These are phyloP conservation scores for Proisotoma minuta DNA, from an alignment of 2,888 invertebrate species.

Conservation along the genomic window DNA sequence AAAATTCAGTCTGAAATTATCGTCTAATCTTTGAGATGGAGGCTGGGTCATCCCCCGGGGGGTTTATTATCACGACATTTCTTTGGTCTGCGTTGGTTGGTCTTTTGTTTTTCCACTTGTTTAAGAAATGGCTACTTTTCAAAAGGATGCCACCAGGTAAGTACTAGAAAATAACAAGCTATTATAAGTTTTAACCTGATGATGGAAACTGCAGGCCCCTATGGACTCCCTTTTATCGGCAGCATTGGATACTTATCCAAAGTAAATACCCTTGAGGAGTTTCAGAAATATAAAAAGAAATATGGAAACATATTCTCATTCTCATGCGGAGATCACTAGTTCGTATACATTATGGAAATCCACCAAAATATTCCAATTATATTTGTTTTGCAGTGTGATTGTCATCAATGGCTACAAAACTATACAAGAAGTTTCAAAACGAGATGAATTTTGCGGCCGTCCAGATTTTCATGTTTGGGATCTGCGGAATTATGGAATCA, in stretches of 20 bases:
- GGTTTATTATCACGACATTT: no score
- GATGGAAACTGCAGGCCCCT: constrained; percentile 30
- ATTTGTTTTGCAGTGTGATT: constrained; percentile 28
- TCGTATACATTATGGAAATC: neutral
- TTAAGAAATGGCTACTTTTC: constrained; percentile 13
- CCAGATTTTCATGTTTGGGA: constrained; percentile 38
- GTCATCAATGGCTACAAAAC: constrained; percentile 35
- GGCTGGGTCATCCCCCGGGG: no score
- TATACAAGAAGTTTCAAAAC: constrained; percentile 33
- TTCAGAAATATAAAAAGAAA: constrained; percentile 34
- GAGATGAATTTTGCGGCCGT: constrained; percentile 36
- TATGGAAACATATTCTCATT: constrained; percentile 42
- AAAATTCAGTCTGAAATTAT: no score
- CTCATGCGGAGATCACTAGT: constrained; percentile 36
- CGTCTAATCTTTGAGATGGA: no score
- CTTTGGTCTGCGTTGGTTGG: constrained; percentile 5
- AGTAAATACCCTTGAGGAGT: constrained; percentile 20
- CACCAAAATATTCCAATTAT: neutral
- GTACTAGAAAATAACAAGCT: neutral
- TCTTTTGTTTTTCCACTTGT: neutral
- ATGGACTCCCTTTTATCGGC: constrained; percentile 38
- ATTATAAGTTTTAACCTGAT: neutral
- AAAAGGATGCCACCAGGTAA: constrained; percentile 35
- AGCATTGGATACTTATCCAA: constrained; percentile 22
- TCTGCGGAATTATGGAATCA: constrained; percentile 28